phyloP scores from a whole-genome alignment of 2,797 vertebrate species.

The Streptopelia turtur region DNA sequence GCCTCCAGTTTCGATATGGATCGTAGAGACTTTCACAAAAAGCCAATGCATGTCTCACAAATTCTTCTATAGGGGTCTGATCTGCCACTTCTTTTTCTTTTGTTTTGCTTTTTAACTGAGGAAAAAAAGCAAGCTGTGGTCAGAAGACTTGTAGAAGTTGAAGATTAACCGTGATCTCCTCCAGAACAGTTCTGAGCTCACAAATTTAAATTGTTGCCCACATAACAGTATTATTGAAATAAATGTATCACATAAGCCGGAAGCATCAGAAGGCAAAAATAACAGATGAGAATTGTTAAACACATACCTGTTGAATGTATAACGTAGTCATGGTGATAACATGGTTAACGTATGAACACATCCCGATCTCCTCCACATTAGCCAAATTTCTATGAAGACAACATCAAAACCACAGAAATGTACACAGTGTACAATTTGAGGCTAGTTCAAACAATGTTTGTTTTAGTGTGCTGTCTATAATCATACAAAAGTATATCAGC shows the following conservation, averaged over 20 bases:
- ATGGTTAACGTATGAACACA: conserved; percentile 97
- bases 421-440: neutral
- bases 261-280: neutral
- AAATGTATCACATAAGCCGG: neutral
- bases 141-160: neutral
- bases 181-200: neutral
- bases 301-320: conserved; percentile 94
- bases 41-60: conserved; percentile 92
- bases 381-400: conserved; percentile 88
- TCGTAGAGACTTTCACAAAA: conserved; percentile 99
- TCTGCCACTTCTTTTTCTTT: conserved; percentile 97
- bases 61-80: conserved; percentile 94
- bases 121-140: neutral
- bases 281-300: neutral
- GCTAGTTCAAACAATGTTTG: neutral
- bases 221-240: neutral
- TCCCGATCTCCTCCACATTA: conserved; percentile 97
- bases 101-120: conserved; percentile 94
- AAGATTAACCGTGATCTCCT: neutral
- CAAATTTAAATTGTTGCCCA: accelerated
- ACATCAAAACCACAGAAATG: neutral
- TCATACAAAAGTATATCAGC: neutral
- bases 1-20: conserved; percentile 96
- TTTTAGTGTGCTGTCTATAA: neutral
- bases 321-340: conserved; percentile 97